A percentile compares a stretch with the other conserved stretches of the same genome.
These are phyloP conservation scores for Hemicentrotus pulcherrimus DNA, from an alignment of 35 echinoderm and acorn worm genomes.

Conservation along the genomic window DNA sequence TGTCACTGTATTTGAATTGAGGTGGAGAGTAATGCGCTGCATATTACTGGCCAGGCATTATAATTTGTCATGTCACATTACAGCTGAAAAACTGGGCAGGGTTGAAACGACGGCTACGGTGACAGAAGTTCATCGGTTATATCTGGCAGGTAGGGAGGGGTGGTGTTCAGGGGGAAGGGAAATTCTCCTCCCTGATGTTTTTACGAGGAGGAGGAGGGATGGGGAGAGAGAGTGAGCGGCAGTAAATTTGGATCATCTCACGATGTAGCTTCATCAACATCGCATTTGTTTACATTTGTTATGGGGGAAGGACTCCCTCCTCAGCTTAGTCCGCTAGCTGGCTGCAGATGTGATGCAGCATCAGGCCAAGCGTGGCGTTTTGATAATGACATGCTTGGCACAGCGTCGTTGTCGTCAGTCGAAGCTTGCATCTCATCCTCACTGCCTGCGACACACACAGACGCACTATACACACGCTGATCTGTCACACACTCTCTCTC, in stretches of 20 bases:
- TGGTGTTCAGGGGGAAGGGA: background rate
- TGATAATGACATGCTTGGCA: constrained; percentile 33
- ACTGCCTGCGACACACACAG: background rate
- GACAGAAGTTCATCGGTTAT: background rate
- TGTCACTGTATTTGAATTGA: background rate
- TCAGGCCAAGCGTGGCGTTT: constrained; percentile 18
- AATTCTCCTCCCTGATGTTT: background rate
- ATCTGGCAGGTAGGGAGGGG: background rate
- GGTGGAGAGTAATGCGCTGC: background rate
- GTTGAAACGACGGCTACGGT: background rate
- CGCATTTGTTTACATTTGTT: constrained; percentile 29
- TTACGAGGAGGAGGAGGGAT: background rate
- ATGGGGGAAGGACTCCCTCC: background rate
- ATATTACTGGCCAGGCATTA: background rate
- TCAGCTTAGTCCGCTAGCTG: background rate
- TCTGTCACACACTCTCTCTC: background rate
- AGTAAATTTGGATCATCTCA: constrained; percentile 2
- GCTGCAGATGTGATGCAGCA: constrained; percentile 21
- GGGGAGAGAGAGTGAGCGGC: background rate
- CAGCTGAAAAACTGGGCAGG: background rate
- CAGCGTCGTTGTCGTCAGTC: background rate
- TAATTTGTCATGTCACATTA: background rate
- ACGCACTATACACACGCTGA: background rate
- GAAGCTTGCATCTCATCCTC: background rate
- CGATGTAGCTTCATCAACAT: constrained; percentile 37